Evolutionary conservation across 2,797 vertebrate genomes (phyloP).

Genomic region (Cephalopachus bancanus): DNA sequence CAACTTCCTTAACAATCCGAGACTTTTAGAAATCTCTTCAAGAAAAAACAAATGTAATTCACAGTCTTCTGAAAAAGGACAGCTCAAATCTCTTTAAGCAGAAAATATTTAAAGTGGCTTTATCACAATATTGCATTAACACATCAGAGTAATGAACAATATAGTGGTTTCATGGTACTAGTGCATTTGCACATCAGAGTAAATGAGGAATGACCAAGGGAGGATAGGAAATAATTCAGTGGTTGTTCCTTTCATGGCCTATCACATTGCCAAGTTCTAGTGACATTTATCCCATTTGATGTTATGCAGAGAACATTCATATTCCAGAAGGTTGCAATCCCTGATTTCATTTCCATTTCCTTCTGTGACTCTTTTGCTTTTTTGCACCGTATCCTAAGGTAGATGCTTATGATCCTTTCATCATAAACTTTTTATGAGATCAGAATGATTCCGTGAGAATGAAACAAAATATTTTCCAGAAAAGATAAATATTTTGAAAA

Average conservation of each 20-base stretch:
- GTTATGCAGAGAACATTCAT: not conserved
- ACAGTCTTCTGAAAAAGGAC: not conserved
- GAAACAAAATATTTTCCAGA: not conserved
- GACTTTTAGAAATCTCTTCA: not conserved
- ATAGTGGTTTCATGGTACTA: not conserved
- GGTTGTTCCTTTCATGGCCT: fast-evolving
- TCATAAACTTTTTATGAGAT: not conserved
- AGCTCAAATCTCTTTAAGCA: not conserved
- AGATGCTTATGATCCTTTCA: not conserved
- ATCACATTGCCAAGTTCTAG: fast-evolving
- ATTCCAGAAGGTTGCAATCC: not conserved
- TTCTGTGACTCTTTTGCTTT: not conserved
- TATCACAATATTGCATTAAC: not conserved
- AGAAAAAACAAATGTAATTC: not conserved
- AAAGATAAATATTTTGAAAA: constrained; percentile 44
- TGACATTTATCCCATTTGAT: not conserved
- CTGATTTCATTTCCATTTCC: not conserved
- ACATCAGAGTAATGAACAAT: not conserved
- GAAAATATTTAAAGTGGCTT: not conserved
- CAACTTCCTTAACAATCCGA: not conserved
- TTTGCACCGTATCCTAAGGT: not conserved
- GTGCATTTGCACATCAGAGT: not conserved
- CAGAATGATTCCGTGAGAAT: not conserved
- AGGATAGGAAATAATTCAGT: fast-evolving
- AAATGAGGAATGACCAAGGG: not conserved